Percentiles rank a stretch among this genome's conserved stretches.
phyloP scores from a whole-genome alignment of 2,113 vertebrate species.

The Alethe castanea region DNA sequence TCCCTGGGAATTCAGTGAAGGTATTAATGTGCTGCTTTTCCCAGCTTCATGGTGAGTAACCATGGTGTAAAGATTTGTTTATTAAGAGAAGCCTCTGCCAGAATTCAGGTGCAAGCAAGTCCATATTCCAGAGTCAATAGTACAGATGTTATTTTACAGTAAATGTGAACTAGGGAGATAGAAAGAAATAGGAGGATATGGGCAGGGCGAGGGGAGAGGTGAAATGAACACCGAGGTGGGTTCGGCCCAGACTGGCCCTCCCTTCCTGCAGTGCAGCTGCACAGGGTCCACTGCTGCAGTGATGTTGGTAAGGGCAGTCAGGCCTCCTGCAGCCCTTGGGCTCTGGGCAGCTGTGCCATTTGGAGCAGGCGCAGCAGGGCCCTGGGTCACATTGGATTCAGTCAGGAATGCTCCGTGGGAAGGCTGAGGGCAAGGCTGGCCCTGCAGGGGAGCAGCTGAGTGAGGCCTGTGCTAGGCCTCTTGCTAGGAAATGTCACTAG shows the following conservation, averaged over 20 bases:
- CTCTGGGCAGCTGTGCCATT: not conserved
- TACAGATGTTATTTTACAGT: too few relatives aligned
- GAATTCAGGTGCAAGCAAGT: too few relatives aligned
- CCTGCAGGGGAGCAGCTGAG: not conserved
- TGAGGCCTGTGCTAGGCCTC: not conserved
- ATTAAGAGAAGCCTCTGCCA: too few relatives aligned
- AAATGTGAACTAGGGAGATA: too few relatives aligned
- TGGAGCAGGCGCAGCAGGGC: not conserved
- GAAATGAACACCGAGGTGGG: fast-evolving
- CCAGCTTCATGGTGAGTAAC: too few relatives aligned
- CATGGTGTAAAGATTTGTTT: too few relatives aligned
- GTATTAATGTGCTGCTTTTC: too few relatives aligned
- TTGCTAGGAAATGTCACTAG: not conserved
- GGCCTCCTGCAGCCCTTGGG: not conserved
- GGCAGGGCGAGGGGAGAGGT: not conserved
- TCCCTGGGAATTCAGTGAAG: too few relatives aligned
- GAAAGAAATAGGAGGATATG: too few relatives aligned
- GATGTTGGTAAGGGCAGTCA: not conserved
- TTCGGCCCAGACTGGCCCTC: too few relatives aligned
- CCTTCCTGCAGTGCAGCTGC: not conserved
- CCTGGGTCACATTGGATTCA: not conserved
- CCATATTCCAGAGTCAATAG: too few relatives aligned
- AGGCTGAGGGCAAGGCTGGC: not conserved
- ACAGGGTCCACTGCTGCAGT: fast-evolving
- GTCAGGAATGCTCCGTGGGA: not conserved